These are phyloP conservation scores for Campopleginae sp. DNA, from an alignment of 2,888 invertebrate species.

Conservation along the genomic window DNA sequence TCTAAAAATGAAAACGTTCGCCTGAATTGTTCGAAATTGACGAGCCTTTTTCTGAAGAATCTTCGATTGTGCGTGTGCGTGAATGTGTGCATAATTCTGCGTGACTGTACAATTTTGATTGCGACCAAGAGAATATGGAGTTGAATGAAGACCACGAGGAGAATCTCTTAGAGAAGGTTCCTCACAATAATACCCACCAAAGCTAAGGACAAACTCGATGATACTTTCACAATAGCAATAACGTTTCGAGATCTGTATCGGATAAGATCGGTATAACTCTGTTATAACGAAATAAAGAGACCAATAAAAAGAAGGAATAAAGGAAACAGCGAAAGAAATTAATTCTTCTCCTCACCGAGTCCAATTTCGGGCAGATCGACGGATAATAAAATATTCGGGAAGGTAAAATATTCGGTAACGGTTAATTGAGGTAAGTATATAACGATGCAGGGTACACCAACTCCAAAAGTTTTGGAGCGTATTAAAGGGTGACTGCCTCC, in stretches of 20 bases:
- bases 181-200: conserved; percentile 17
- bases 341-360: not conserved
- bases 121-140: not conserved
- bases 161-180: conserved; percentile 32
- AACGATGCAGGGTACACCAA: not conserved
- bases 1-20: not conserved
- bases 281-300: conserved; percentile 54
- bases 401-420: conserved; percentile 51
- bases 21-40: not conserved
- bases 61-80: not conserved
- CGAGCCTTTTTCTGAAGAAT: not conserved
- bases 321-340: not conserved
- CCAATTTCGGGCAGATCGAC: conserved; percentile 34
- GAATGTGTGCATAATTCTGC: conserved; percentile 26
- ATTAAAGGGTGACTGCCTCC: not conserved
- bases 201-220: conserved; percentile 49
- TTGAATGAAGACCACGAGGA: conserved; percentile 42
- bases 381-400: conserved; percentile 39
- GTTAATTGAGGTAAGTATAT: conserved; percentile 47
- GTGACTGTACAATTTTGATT: conserved; percentile 25
- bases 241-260: conserved; percentile 64
- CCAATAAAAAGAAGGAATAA: conserved; percentile 3
- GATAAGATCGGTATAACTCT: conserved; percentile 58
- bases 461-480: conserved; percentile 2
- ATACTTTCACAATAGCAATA: conserved; percentile 74